Percentiles rank a stretch among this genome's conserved stretches.
Evolutionary conservation across 2,113 vertebrate species (phyloP).

Genomic region (Xenus cinereus): DNA sequence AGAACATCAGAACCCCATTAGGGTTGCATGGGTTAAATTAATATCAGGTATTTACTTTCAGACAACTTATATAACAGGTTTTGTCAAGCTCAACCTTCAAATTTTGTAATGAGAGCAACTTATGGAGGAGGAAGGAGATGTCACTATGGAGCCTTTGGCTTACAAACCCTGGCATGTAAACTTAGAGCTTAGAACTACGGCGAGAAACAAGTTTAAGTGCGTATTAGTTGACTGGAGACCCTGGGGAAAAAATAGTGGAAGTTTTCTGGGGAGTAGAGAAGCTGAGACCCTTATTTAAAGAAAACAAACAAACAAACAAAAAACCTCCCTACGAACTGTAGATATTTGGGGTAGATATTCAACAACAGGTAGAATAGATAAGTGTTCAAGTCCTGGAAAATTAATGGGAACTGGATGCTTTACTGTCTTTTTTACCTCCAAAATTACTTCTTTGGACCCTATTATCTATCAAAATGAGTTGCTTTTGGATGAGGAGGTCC

Average conservation of each 20-base stretch:
- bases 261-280: not conserved
- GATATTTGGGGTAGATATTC: not conserved
- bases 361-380: not conserved
- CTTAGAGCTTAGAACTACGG: not conserved
- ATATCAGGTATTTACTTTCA: not conserved
- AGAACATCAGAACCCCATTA: not conserved
- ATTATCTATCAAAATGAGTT: not conserved
- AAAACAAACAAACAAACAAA: not conserved
- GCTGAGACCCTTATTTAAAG: not conserved
- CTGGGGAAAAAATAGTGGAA: not conserved
- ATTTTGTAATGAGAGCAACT: not conserved
- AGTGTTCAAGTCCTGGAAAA: not conserved
- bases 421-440: not conserved
- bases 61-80: not conserved
- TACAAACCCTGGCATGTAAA: not conserved
- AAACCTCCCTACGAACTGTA: not conserved
- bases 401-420: not conserved
- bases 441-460: not conserved
- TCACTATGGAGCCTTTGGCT: not conserved
- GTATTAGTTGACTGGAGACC: not conserved
- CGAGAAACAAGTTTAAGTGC: not conserved
- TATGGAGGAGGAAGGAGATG: not conserved
- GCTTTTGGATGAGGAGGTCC: not conserved
- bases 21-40: not conserved
- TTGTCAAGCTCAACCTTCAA: not conserved